These are phyloP conservation scores for Phoxinus dragarum DNA, from an alignment of 2,797 vertebrate species.

Conservation along the genomic window DNA sequence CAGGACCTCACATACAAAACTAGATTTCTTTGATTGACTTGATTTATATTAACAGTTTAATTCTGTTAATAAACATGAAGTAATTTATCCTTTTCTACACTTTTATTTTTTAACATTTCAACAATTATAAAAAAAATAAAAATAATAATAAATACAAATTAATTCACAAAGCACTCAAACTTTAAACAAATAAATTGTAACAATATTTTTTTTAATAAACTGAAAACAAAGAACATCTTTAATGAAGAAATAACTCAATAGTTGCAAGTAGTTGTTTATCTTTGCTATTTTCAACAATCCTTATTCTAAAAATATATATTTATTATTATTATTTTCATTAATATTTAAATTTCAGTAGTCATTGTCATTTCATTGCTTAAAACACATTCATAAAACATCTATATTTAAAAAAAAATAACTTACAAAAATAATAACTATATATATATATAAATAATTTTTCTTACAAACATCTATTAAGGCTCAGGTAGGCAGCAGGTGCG, in stretches of 20 bases:
- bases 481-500: constrained; percentile 50
- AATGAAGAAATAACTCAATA: background rate
- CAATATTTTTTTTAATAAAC: background rate
- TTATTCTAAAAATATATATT: background rate
- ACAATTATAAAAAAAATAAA: background rate
- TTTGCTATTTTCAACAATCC: background rate
- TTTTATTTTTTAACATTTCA: background rate
- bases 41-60: background rate
- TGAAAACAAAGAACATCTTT: background rate
- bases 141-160: background rate
- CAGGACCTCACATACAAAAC: background rate
- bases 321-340: background rate
- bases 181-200: background rate
- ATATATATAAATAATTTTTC: too few relatives aligned
- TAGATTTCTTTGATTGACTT: background rate
- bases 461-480: background rate
- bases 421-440: background rate
- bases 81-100: background rate
- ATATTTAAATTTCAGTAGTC: background rate
- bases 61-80: background rate
- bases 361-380: too few relatives aligned
- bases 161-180: background rate
- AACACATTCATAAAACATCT: background rate
- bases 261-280: background rate
- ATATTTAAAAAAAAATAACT: background rate